Percentiles rank a stretch among this genome's conserved stretches.
phyloP scores from a whole-genome alignment of 2,888 invertebrate genomes.

The Eupsilia transversa region DNA sequence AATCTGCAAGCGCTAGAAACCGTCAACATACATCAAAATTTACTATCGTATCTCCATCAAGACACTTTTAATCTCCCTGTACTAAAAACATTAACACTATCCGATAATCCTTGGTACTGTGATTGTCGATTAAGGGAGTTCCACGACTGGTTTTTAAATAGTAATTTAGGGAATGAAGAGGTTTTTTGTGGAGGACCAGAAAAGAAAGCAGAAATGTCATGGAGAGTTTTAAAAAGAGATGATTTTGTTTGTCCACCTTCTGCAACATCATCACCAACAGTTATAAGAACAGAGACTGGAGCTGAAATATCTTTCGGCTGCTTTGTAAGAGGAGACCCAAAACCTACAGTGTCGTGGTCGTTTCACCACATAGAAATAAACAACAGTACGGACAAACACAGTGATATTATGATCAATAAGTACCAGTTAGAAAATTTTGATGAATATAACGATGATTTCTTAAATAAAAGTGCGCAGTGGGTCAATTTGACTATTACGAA shows the following conservation, averaged over 20 bases:
- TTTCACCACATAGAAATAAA: slow-evolving; percentile 91
- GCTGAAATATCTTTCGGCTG: slow-evolving; percentile 96
- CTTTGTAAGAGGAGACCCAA: slow-evolving; percentile 94
- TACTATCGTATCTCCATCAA: slow-evolving; percentile 92
- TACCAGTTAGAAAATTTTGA: slow-evolving; percentile 79
- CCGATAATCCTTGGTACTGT: slow-evolving; percentile 97
- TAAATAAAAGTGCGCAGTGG: slow-evolving; percentile 92
- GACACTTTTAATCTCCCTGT: slow-evolving; percentile 86
- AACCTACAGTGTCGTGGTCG: slow-evolving; percentile 95
- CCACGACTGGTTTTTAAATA: slow-evolving; percentile 95
- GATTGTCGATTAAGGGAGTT: slow-evolving; percentile 96
- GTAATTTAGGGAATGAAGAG: slow-evolving; percentile 94
- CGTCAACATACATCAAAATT: slow-evolving; percentile 95
- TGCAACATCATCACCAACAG: slow-evolving; percentile 90
- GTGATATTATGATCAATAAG: slow-evolving; percentile 81
- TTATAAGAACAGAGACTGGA: slow-evolving; percentile 93
- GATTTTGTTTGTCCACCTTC: slow-evolving; percentile 96
- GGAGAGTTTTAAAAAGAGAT: slow-evolving; percentile 93
- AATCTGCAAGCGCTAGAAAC: slow-evolving; percentile 95
- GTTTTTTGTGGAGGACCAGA: slow-evolving; percentile 93
- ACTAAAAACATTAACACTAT: slow-evolving; percentile 94
- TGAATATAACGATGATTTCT: slow-evolving; percentile 83
- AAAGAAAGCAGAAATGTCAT: slow-evolving; percentile 91
- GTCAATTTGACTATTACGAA: slow-evolving; percentile 95
- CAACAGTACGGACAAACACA: slow-evolving; percentile 79